These are phyloP conservation scores for Lamellibrachia columna DNA, from an alignment of 2,888 invertebrate species.

Conservation along the genomic window DNA sequence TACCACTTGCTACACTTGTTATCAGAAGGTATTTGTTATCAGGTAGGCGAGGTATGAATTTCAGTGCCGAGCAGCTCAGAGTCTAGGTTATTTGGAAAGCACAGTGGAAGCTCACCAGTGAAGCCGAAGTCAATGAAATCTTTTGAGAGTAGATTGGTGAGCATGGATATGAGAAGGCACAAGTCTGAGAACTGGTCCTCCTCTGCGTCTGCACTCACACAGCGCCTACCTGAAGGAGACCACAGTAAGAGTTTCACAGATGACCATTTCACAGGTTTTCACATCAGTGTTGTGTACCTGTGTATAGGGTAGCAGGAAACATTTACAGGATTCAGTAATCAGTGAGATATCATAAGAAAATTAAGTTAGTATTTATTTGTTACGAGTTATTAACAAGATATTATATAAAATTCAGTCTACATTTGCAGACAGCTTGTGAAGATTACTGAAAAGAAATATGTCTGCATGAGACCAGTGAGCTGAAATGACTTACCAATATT, in stretches of 20 bases:
- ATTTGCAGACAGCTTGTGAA: constrained; percentile 17
- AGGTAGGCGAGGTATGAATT: not conserved
- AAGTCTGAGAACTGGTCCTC: constrained; percentile 79
- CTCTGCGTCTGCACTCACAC: constrained; percentile 67
- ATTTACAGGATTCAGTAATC: not conserved
- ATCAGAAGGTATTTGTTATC: too few species aligned
- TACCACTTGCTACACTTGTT: too few species aligned
- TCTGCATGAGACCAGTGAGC: not conserved
- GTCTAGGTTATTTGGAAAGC: not conserved
- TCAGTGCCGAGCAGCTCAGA: not conserved
- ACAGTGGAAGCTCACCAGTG: constrained; percentile 29
- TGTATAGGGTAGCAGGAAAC: not conserved
- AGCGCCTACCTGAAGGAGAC: constrained; percentile 27
- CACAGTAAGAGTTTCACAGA: not conserved
- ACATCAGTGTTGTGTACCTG: not conserved
- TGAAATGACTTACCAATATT: constrained; percentile 56
- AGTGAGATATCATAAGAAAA: not conserved
- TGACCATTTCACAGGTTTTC: not conserved
- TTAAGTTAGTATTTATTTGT: not conserved
- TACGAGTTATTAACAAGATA: not conserved
- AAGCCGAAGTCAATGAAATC: constrained; percentile 69
- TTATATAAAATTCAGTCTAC: not conserved
- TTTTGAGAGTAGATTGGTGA: constrained; percentile 73
- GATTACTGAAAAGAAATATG: constrained; percentile 9
- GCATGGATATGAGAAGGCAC: constrained; percentile 80